Conservation (phyloP, 2,113 vertebrate genomes). For the Tachuris rubrigastra region DNA sequence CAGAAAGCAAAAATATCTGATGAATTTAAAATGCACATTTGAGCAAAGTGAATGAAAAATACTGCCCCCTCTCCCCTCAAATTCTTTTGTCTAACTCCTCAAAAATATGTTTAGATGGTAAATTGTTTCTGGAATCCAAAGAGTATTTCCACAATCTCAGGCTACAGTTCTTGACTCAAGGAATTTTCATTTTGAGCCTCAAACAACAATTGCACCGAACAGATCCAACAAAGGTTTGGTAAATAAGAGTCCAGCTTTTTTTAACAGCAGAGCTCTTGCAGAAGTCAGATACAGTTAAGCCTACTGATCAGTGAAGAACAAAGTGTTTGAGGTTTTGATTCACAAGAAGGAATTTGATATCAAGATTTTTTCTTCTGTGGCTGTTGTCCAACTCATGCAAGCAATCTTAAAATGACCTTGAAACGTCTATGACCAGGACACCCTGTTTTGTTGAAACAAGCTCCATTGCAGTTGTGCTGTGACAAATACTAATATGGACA, state of each 20-base stretch:
- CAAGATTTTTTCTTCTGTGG: background rate
- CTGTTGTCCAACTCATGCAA: background rate
- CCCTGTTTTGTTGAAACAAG: background rate
- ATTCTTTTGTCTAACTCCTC: background rate
- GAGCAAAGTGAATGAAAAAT: background rate
- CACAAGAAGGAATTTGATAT: background rate
- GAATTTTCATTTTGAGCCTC: background rate
- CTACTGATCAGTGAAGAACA: background rate
- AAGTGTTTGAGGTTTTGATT: background rate
- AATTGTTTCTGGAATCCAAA: background rate
- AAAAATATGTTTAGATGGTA: background rate
- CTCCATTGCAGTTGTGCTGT: background rate
- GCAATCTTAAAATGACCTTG: background rate
- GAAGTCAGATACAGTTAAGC: background rate
- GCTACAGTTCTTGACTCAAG: background rate
- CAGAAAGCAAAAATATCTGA: background rate
- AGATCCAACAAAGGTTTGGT: background rate
- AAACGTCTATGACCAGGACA: background rate
- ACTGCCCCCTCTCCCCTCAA: fast-evolving
- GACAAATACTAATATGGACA: background rate
- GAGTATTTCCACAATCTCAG: background rate
- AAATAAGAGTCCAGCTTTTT: background rate
- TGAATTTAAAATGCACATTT: background rate
- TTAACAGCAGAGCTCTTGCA: background rate
- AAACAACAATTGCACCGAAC: background rate